Evolutionary conservation across 1,140 invertebrate genomes (phyloP), one percentile per base, ranked within the genome.

Genomic region (Maniola jurtina): DNA sequence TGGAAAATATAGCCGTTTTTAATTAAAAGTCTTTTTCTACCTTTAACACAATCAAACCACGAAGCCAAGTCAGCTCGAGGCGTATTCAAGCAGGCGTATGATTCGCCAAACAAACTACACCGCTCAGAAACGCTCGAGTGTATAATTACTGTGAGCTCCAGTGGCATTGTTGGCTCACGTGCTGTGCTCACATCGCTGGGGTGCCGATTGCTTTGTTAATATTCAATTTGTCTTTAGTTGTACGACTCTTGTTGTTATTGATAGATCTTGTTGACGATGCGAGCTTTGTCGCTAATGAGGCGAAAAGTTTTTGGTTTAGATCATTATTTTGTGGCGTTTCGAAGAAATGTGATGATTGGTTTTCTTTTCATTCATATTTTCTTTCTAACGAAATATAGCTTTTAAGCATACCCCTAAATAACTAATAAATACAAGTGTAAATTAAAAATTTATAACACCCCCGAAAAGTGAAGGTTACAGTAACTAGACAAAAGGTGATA

Each of bases 131-230:
- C 14, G 14, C 5, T 52, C 2, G 13, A 52, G 48, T 11, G 16
- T 6, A 7, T 52, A 52, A 52, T 52, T 52, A 52, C 4, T 16
- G 48, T 8, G 48, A 52, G 48, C 48, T 52, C 15, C 48, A 52
- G 48, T 52, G 48, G 14, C 48, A 52, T 52, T 52, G 48, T 52
- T 52, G 15, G 48, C 15, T 52, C 48, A 52, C 48, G 48, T 52
- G 8, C 42, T 11, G 15, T 7, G 5, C 25, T 25, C 4, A 25
- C 25, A 25, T 25, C 25, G 25, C 48, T 7, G 15, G 48, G 48
- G 48, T 25, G 48, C 5, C 11, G 45, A 48, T 11, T 25, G 48
- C 48, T 5, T 11, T 25, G 48, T 25, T 52, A n/a, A 16, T 52
- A 25, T 52, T 52, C 16, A 5, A 52, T 52, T 16, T 25, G 48